Percentiles rank a stretch among this genome's conserved stretches.
Conservation (phyloP, 2,888 invertebrate species). For the Leptothorax acervorum region DNA sequence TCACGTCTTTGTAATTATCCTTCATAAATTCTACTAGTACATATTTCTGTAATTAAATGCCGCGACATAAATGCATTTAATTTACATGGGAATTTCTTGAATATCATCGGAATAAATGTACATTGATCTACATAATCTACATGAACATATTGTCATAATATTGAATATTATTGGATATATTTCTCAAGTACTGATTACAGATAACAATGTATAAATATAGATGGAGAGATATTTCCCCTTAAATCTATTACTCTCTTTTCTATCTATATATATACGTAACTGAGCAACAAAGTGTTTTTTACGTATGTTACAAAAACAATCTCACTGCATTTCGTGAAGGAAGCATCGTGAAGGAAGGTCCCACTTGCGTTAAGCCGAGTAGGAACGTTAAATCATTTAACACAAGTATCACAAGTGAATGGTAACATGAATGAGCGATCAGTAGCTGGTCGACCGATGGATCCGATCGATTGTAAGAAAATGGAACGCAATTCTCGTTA, state of each 20-base stretch:
- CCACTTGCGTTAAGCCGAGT: constrained; percentile 51
- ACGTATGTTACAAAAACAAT: constrained; percentile 33
- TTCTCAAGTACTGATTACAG: constrained; percentile 17
- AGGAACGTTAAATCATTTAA: constrained; percentile 70
- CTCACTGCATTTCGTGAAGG: background rate
- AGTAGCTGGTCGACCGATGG: background rate
- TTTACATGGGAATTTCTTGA: background rate
- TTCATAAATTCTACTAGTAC: background rate
- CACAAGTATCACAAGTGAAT: constrained; percentile 36
- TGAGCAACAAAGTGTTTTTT: constrained; percentile 15
- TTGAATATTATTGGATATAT: background rate
- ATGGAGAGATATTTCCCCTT: background rate
- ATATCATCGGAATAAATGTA: constrained; percentile 5
- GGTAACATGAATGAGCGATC: constrained; percentile 1
- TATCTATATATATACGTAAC: constrained; percentile 4
- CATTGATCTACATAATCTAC: background rate
- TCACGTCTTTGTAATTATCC: no score
- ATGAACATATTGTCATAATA: background rate
- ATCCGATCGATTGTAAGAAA: background rate
- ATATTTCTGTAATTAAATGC: constrained; percentile 10
- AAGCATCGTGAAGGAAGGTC: constrained; percentile 25
- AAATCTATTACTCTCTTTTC: constrained; percentile 44
- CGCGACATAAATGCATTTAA: background rate
- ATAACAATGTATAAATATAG: constrained; percentile 5
- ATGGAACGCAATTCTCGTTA: constrained; percentile 4